Evolutionary conservation across 2,797 vertebrate genomes (phyloP), one percentile per base, ranked within the genome.

Genomic region (Sebastes hubbsi): DNA sequence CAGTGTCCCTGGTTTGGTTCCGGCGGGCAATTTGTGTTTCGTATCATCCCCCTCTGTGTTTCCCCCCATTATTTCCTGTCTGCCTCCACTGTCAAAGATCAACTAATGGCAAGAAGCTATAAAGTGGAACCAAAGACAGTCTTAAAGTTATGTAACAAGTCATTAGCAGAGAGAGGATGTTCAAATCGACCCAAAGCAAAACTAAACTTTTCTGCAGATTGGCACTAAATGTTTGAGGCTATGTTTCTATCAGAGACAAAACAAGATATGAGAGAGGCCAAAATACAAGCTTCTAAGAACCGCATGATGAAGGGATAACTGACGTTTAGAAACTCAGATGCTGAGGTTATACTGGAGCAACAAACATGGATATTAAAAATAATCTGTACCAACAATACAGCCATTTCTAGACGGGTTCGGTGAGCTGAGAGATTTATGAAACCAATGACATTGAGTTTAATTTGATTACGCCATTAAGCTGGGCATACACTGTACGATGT

Each of bases 21-120:
- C 1, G 6, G 69, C 1, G 72, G 74, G 61, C 52, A 69, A 72
- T 60, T 29, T 78, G 75, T 79, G 36, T 27, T 30, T 68, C 55
- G 77, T 71, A n/a, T 73, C 12, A 16, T 5, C 54, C 69, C 66
- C 52, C 69, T 24, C 29, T 66, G 30, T 67, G 25, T 72, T 34
- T 36, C 65, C 62, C 36, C 59, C 20, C 5, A 3, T 49, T 25
- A 32, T 77, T 88, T 91, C 78, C 87, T 77, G 32, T 77, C 34
- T 76, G 67, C 54, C 24, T 22, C 25, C 27, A 34, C 67, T 18
- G 5, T 78, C 56, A 71, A 61, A 69, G n/a, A 69, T 24, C 64
- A 46, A 69, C 73, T 27, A 55, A 74, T 55, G 55, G 11, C 24
- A 85, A 65, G 13, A 77, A 8, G 38, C 1, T 61, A 32, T 10